Evolutionary conservation across 2,888 invertebrate genomes (phyloP).

Genomic region (Eupithecia pulchellata): DNA sequence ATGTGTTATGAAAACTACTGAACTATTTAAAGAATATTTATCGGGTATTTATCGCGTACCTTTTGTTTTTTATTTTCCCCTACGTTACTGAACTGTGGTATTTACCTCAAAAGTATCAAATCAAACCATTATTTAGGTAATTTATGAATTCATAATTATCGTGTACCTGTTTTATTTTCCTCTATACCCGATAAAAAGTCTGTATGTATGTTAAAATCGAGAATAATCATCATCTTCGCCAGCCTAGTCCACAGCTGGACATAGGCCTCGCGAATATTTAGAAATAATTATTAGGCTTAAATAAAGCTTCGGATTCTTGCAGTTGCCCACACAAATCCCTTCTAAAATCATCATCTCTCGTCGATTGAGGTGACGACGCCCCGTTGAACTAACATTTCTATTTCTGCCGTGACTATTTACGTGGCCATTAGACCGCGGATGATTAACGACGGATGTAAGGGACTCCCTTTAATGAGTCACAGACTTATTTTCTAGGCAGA

Average conservation of each 20-base stretch:
- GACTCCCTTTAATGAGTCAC: constrained; percentile 11
- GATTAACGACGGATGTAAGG: constrained; percentile 33
- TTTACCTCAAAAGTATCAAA: background rate
- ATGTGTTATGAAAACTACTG: background rate
- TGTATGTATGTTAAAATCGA: too few relatives aligned
- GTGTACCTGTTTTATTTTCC: too few relatives aligned
- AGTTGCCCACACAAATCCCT: background rate
- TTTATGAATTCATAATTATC: too few relatives aligned
- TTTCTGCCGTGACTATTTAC: constrained; percentile 55
- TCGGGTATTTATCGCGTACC: too few relatives aligned
- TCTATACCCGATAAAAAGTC: too few relatives aligned
- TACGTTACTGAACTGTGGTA: background rate
- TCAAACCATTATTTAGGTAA: background rate
- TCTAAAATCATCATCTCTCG: background rate
- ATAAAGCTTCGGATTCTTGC: background rate
- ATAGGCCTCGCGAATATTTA: too few relatives aligned
- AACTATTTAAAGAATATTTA: too few relatives aligned
- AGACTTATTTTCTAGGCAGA: background rate
- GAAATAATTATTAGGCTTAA: too few relatives aligned
- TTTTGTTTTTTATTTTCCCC: too few relatives aligned
- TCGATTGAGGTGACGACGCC: background rate
- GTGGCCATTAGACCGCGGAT: constrained; percentile 59
- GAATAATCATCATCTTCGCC: too few relatives aligned
- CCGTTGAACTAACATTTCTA: background rate
- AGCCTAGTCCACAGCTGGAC: too few relatives aligned